Percentiles rank a stretch among this genome's conserved stretches.
Conservation (phyloP, 1,140 invertebrate species). For the Cotesia vestalis region DNA sequence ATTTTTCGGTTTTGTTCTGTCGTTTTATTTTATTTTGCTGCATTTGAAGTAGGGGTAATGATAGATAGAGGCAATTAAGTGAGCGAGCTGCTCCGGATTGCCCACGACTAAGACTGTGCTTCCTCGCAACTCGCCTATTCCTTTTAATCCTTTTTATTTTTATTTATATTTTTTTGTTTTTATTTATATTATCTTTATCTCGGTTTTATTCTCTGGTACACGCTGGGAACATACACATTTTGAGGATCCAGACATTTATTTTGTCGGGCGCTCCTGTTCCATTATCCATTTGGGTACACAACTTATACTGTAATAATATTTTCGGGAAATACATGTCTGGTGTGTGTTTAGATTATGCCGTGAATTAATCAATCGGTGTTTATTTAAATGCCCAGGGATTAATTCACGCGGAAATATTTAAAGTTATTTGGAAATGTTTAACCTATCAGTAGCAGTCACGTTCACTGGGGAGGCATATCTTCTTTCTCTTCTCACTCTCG, state of each 20-base stretch:
- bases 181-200: not conserved
- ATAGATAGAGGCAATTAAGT: constrained; percentile 50
- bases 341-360: no score
- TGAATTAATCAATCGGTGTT: no score
- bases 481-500: no score
- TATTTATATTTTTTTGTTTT: no score
- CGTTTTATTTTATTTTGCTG: not conserved
- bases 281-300: not conserved
- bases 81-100: constrained; percentile 42
- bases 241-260: constrained; percentile 21
- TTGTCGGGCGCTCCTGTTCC: not conserved
- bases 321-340: no score
- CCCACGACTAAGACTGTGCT: constrained; percentile 18
- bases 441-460: no score
- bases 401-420: no score
- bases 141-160: constrained; percentile 10
- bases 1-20: not conserved
- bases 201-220: not conserved
- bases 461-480: not conserved
- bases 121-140: constrained; percentile 13
- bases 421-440: no score
- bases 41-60: constrained; percentile 42
- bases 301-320: no score
- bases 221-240: constrained; percentile 28
- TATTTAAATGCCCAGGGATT: no score